phyloP scores from a whole-genome alignment of 2,797 vertebrate genomes.

The Pyrocephalus nanus region DNA sequence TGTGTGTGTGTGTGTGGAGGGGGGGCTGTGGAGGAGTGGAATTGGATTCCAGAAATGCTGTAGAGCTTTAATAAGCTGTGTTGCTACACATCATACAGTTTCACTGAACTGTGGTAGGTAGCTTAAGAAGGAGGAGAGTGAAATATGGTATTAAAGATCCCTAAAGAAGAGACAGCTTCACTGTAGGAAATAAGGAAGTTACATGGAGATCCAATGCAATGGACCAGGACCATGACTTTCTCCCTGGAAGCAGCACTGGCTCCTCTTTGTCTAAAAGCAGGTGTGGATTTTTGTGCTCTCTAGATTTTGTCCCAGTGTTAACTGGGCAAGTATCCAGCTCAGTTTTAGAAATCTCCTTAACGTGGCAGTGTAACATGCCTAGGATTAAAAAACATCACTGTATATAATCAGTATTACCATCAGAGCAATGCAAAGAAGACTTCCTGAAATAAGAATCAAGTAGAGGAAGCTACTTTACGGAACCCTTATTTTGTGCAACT shows the following conservation, averaged over 20 bases:
- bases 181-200: not conserved
- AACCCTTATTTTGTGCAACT: not conserved
- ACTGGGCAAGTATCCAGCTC: not conserved
- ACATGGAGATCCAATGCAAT: not conserved
- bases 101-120: not conserved
- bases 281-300: not conserved
- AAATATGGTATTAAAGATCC: not conserved
- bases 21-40: no score
- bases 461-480: not conserved
- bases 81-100: not conserved
- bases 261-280: not conserved
- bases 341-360: not conserved
- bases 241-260: not conserved
- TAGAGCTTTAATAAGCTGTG: not conserved
- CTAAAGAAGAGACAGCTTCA: not conserved
- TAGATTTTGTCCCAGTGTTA: not conserved
- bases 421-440: not conserved
- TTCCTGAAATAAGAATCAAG: not conserved
- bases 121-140: not conserved
- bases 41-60: not conserved
- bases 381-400: not conserved
- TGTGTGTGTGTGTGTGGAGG: no score
- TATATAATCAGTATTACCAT: not conserved
- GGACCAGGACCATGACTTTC: not conserved
- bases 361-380: not conserved